A percentile compares a stretch with the other conserved stretches of the same genome.
These are phyloP conservation scores for Cyrtonyx montezumae DNA, from an alignment of 2,113 vertebrate species.

Conservation along the genomic window DNA sequence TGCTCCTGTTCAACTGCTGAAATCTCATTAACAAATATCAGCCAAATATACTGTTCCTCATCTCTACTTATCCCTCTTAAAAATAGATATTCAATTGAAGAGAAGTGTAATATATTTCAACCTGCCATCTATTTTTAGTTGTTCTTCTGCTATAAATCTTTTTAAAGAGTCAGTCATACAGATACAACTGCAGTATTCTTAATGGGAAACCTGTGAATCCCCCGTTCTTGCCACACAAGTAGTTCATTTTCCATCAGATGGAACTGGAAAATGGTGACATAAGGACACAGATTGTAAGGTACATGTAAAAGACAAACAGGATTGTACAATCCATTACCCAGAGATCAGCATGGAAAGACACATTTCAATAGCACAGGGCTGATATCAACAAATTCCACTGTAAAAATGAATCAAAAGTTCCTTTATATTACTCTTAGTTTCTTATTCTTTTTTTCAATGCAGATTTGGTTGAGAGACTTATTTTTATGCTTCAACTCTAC, in stretches of 20 bases:
- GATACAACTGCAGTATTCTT: background rate
- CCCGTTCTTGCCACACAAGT: background rate
- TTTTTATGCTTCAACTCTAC: background rate
- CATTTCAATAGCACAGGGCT: background rate
- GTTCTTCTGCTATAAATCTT: constrained; percentile 15
- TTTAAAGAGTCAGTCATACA: background rate
- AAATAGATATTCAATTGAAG: background rate
- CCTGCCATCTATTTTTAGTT: constrained; percentile 37
- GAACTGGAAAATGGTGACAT: background rate
- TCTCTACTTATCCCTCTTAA: background rate
- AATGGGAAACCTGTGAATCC: constrained; percentile 22
- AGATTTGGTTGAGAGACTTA: background rate
- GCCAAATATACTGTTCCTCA: background rate
- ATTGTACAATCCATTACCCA: background rate
- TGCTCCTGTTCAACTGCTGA: constrained; percentile 12
- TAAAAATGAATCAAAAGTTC: background rate
- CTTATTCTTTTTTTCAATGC: background rate
- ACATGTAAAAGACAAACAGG: background rate
- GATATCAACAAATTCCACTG: background rate
- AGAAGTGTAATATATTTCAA: constrained; percentile 22
- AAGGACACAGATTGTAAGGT: background rate
- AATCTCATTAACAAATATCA: constrained; percentile 36
- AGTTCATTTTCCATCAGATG: background rate
- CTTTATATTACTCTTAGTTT: background rate
- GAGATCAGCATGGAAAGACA: background rate